Evolutionary conservation across 2,888 invertebrate species (phyloP), one percentile per base, ranked within the genome.

Genomic region (Drosophila sordidula): DNA sequence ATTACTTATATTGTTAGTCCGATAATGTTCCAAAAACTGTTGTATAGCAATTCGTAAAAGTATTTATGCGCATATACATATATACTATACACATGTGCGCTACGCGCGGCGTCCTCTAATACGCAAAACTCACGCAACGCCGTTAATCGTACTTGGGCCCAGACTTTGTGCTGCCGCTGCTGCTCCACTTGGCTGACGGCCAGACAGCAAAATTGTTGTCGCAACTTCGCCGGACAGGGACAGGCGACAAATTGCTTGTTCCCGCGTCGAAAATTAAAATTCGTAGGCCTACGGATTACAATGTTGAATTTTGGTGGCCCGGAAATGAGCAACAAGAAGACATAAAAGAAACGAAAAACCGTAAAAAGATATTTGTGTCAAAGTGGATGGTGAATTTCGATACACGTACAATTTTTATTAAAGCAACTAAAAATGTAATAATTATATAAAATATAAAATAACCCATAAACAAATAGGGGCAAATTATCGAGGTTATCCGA

Each of bases 201-300:
- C 74, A 76, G 57, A 45, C 62, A 55, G 38, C 54, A 44, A 32
- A 50, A 47, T 41, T 58, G 61, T 63, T 52, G 47, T 57, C 44
- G 54, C 41, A 45, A 51, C 57, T 49, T 11, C 51, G 52, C 49
- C 51, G 78, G 51, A 52, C 56, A 49, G 55, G 45, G 56, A 66
- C 42, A 59, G 69, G 67, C 79, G 67, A 76, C 87, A 73, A 89
- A 81, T 75, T 70, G 78, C 72, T 79, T 57, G 69, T 80, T 70
- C 78, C 59, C 64, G 71, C 76, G 61, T 44, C 63, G 74, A 89
- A 79, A 89, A 89, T 91, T 90, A 90, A 90, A 90, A 90, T 72
- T 90, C 91, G 89, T 89, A 90, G 88, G 91, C 91, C 90, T 90
- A 55, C 9, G 73, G 54, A 67, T 72, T 76, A 59, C 55, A 52